Evolutionary conservation across 1,140 invertebrate genomes (phyloP).

Genomic region (Vollenhovia emeryi): DNA sequence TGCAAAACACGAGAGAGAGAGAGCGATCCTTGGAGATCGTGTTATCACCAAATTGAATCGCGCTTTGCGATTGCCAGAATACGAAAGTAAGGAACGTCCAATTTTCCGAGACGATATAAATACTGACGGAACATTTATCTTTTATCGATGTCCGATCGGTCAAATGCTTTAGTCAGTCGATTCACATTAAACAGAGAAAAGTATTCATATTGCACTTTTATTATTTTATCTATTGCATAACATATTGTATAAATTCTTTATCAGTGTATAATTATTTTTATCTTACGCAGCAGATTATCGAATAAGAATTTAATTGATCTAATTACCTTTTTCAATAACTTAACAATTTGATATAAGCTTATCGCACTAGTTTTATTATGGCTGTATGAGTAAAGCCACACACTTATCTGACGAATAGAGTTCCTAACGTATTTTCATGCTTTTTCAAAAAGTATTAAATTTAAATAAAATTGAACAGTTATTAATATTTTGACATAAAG

Average conservation of each 20-base stretch:
- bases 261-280: neutral
- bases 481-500: too few relatives aligned
- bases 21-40: neutral
- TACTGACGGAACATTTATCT: neutral
- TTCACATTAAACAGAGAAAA: neutral
- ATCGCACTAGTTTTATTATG: neutral
- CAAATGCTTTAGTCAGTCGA: neutral
- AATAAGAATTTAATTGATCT: neutral
- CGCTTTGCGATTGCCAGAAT: slow-evolving; percentile 22
- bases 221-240: neutral
- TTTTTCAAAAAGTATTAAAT: too few relatives aligned
- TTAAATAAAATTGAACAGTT: too few relatives aligned
- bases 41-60: slow-evolving; percentile 30
- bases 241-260: neutral
- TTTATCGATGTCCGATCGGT: slow-evolving; percentile 1
- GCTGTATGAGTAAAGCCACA: neutral
- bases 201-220: neutral
- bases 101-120: neutral
- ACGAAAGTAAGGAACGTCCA: neutral
- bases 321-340: neutral
- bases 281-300: neutral
- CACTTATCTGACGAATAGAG: neutral
- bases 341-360: neutral
- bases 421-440: neutral
- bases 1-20: neutral